These are phyloP conservation scores for Gadopsis marmoratus DNA, from an alignment of 2,797 vertebrate genomes.

Conservation along the genomic window DNA sequence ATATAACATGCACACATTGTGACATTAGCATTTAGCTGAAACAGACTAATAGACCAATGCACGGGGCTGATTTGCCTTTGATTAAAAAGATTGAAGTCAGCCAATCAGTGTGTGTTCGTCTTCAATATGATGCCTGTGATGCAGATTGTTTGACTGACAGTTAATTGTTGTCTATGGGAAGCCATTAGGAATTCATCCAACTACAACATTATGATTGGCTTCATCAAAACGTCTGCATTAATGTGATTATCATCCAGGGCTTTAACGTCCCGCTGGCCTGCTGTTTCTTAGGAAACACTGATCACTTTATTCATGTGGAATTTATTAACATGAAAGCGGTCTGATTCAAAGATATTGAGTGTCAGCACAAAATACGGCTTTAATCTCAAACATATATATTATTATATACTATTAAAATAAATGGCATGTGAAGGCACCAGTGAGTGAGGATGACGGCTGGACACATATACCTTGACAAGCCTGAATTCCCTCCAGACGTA, in stretches of 20 bases:
- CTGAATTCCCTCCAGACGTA: constrained; percentile 46
- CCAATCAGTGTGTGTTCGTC: constrained; percentile 11
- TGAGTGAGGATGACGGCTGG: constrained; percentile 4
- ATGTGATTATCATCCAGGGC: background rate
- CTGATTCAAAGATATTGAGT: background rate
- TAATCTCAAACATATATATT: background rate
- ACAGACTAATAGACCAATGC: background rate
- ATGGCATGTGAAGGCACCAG: background rate
- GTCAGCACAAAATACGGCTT: background rate
- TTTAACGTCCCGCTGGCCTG: background rate
- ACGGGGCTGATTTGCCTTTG: background rate
- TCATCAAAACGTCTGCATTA: background rate
- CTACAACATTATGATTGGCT: constrained; percentile 5
- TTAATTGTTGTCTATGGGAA: constrained; percentile 5
- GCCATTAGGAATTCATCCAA: background rate
- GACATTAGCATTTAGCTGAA: too few species aligned
- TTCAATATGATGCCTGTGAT: background rate
- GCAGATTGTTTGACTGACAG: constrained; percentile 13
- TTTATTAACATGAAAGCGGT: background rate
- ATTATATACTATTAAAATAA: background rate
- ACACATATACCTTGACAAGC: constrained; percentile 68
- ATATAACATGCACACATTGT: too few species aligned
- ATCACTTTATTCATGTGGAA: background rate
- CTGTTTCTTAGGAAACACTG: constrained; percentile 1
- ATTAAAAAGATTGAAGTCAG: background rate